Conservation (phyloP, 2,888 invertebrate genomes). For the Ennomos erosarius region DNA sequence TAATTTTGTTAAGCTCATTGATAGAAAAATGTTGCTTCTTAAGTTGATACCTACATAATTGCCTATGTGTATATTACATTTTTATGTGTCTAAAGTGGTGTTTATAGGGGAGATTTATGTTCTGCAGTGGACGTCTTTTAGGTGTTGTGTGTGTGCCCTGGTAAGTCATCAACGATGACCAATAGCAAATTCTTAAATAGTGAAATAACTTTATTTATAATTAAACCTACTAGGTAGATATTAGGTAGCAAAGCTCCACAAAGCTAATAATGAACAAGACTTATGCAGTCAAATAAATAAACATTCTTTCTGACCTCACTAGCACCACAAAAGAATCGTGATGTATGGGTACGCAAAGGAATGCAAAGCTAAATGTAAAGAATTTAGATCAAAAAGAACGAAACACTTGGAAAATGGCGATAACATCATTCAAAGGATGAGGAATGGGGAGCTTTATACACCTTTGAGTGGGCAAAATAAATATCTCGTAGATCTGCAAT, state of each 20-base stretch:
- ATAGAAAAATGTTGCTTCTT: constrained; percentile 9
- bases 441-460: constrained; percentile 74
- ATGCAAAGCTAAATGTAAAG: constrained; percentile 73
- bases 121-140: too few species aligned
- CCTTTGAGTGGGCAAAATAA: constrained; percentile 75
- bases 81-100: too few species aligned
- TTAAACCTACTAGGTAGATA: neutral
- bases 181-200: too few species aligned
- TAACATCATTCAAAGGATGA: constrained; percentile 80
- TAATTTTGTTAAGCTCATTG: constrained; percentile 52
- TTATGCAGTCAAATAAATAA: constrained; percentile 52
- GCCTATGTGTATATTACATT: too few species aligned
- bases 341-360: constrained; percentile 70
- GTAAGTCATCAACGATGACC: too few species aligned
- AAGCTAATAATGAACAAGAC: constrained; percentile 16
- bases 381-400: constrained; percentile 80
- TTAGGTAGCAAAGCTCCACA: neutral
- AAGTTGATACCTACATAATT: neutral
- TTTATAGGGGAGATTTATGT: too few species aligned
- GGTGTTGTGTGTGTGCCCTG: too few species aligned
- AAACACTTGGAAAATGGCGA: constrained; percentile 78
- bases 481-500: constrained; percentile 60
- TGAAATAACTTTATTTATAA: neutral
- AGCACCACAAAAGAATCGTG: constrained; percentile 72
- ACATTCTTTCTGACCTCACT: constrained; percentile 65